Evolutionary conservation across 2,113 vertebrate genomes (phyloP).

Genomic region (Bubalus kerabau): DNA sequence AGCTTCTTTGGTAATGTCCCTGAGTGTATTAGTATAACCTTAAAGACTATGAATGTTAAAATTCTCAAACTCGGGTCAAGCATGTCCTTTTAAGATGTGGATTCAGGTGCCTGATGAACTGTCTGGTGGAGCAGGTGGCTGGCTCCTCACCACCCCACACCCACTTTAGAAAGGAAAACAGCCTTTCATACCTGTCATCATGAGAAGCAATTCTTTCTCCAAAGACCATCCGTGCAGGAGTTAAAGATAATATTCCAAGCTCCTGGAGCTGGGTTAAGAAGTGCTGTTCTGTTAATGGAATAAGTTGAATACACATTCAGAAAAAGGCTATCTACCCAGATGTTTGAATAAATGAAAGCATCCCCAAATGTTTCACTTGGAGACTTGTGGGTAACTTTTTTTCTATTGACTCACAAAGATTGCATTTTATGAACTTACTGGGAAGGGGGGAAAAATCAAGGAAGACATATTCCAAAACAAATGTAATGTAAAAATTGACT

Average conservation of each 20-base stretch:
- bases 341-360: not conserved
- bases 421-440: not conserved
- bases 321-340: slow-evolving; percentile 16
- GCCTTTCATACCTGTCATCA: slow-evolving; percentile 90
- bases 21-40: not conserved
- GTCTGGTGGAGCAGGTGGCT: not conserved
- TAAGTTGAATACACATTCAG: slow-evolving; percentile 53
- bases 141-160: not conserved
- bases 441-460: not conserved
- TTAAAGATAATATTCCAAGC: slow-evolving; percentile 95
- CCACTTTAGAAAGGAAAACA: not conserved
- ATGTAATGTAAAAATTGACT: not conserved
- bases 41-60: not conserved
- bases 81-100: not conserved
- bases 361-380: not conserved
- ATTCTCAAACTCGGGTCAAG: not conserved
- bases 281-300: slow-evolving; percentile 89
- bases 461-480: not conserved
- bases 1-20: not conserved
- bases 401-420: not conserved
- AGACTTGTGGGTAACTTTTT: not conserved
- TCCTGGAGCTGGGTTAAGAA: slow-evolving; percentile 95
- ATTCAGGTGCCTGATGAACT: fast-evolving
- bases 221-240: slow-evolving; percentile 95
- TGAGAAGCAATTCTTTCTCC: slow-evolving; percentile 96